Base-by-base conservation (phyloP, 2,888 invertebrate genomes). In the Limnephilus auricula region DNA sequence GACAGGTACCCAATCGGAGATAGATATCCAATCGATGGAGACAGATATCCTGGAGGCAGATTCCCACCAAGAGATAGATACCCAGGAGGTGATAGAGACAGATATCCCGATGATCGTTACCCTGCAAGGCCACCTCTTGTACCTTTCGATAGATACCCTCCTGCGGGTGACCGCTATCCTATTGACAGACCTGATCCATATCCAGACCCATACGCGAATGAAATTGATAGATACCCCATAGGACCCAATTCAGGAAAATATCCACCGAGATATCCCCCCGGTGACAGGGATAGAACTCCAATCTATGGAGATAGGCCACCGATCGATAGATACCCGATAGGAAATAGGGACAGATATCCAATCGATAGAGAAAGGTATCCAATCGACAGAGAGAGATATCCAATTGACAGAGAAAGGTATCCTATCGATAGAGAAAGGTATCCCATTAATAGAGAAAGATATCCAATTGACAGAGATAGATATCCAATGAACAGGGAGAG, bases 261-360 rank as follows among this genome's bases (percentile, higher is more conserved):
- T 92, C 92, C 92, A n/a, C 92, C 92, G 34, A 78, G 82, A 30
- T 92, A 90, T 90, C 40, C 88, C 12, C 40, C 88, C 6, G 92
- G 93, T 87, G 92, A 92, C 92, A 92, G 94, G 45, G 94, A 94
- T 90, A 94, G 95, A 2, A 95, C 94, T 93, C 95, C 95, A 12
- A 90, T 92, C 45, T 93, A 93, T n/a, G 93, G 94, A 25, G 94
- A 93, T n/a, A 94, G 93, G 31, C 95, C 95, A 88, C 92, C 93
- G 13, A 86, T 31, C 45, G 94, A 94, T 79, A 94, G 94, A 65
- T 94, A 94, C 94, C 94, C 95, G 37, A 95, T 95, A 30, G 91
- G 89, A 2, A 96, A 97, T 94, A 95, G 96, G 91, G 96, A 96
- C 93, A 95, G 96, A 50, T 96, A 96, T 93, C 96, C 97, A 90